These are phyloP conservation scores for Sardinella longiceps DNA, from an alignment of 2,797 vertebrate species.

Conservation along the genomic window DNA sequence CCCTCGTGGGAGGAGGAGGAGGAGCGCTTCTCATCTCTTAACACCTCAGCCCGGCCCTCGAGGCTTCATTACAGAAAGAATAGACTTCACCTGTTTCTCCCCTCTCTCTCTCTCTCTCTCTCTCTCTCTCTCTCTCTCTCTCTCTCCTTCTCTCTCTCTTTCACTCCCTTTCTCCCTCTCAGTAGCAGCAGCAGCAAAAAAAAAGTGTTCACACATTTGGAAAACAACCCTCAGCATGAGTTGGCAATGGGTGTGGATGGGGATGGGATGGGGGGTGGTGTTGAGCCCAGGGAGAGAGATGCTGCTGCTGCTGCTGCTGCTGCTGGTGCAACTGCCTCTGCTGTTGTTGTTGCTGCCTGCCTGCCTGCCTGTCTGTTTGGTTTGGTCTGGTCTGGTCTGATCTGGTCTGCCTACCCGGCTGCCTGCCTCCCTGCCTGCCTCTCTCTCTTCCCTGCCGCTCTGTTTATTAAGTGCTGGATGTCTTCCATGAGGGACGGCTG, in stretches of 20 bases:
- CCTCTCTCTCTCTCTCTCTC: constrained; percentile 26
- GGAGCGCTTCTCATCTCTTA: constrained; percentile 59
- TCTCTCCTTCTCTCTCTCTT: background rate
- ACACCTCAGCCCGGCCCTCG: constrained; percentile 59
- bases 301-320: background rate
- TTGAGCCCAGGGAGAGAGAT: background rate
- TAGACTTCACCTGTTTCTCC: constrained; percentile 52
- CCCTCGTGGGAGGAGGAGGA: constrained; percentile 70
- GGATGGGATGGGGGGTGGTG: too few relatives aligned
- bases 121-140: background rate
- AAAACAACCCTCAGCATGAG: background rate
- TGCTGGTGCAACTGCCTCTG: too few relatives aligned
- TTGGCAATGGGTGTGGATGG: background rate
- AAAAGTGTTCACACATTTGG: background rate
- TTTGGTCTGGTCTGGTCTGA: too few relatives aligned
- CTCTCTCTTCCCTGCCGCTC: constrained; percentile 33
- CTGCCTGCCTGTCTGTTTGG: background rate
- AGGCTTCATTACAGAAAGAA: constrained; percentile 81
- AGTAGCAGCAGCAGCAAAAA: background rate
- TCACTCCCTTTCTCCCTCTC: background rate
- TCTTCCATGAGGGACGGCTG: constrained; percentile 53
- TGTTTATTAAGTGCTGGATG: constrained; percentile 57
- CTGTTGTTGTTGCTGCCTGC: background rate
- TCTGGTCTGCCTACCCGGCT: background rate
- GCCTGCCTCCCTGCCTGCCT: background rate